A percentile compares a stretch with the other conserved stretches of the same genome.
Conservation (phyloP, 37 sponge, comb jelly and placozoan genomes). For the Ianthella basta region DNA sequence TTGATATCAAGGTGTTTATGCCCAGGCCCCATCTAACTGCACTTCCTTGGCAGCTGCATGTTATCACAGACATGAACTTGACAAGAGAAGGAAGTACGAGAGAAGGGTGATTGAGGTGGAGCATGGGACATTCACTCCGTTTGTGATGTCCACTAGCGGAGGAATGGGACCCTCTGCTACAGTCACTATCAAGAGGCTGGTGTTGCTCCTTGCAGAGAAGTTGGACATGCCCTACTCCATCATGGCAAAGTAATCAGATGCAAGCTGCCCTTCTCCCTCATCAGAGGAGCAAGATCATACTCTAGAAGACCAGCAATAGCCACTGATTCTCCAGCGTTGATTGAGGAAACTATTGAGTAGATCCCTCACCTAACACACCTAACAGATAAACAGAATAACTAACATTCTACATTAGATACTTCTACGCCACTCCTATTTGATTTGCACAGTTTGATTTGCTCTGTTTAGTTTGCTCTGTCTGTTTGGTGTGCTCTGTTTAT, state of each 20-base stretch:
- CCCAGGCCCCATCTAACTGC: conserved; percentile 13
- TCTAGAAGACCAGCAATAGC: neutral
- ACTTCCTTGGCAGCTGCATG: neutral
- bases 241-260: conserved; percentile 11
- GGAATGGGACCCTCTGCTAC: conserved; percentile 11
- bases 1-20: conserved; percentile 20
- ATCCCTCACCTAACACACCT: neutral
- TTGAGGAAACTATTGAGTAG: neutral
- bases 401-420: neutral
- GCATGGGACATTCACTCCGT: conserved; percentile 31
- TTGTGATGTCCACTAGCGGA: conserved; percentile 21
- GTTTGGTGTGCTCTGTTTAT: too few relatives aligned
- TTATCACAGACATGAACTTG: conserved; percentile 13
- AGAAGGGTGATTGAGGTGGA: conserved; percentile 24
- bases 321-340: neutral
- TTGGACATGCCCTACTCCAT: neutral
- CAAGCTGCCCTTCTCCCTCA: conserved; percentile 9
- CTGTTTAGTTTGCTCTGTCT: too few relatives aligned
- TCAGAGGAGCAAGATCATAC: conserved; percentile 30
- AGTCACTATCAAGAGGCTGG: neutral
- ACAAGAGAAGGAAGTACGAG: conserved; percentile 9
- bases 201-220: conserved; percentile 16
- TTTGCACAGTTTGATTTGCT: neutral
- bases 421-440: neutral
- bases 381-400: neutral